phyloP scores from a whole-genome alignment of 2,888 invertebrate genomes.

The Sthenelais limicola region DNA sequence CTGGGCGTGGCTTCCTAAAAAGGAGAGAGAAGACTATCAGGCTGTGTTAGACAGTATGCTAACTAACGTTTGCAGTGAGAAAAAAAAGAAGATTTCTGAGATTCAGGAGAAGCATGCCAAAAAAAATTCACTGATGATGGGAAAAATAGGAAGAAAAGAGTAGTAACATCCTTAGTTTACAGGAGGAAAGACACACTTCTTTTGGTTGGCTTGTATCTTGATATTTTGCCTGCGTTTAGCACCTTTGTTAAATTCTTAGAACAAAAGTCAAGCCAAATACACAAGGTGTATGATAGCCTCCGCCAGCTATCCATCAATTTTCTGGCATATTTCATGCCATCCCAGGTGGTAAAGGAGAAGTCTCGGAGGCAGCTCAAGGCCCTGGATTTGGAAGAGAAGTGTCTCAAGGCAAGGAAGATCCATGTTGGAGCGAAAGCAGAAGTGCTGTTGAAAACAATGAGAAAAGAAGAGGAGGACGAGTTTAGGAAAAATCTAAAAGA shows the following conservation, averaged over 20 bases:
- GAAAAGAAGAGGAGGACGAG: background rate
- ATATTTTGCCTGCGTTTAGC: background rate
- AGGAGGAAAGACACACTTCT: background rate
- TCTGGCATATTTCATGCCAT: background rate
- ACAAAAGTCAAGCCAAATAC: background rate
- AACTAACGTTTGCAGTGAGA: background rate
- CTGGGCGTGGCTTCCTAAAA: background rate
- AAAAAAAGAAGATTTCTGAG: background rate
- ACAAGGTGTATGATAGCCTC: background rate
- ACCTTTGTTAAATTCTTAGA: background rate
- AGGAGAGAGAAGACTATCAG: background rate
- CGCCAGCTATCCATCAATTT: background rate
- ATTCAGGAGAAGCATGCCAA: background rate
- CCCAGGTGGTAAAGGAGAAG: background rate
- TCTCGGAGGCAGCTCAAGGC: background rate
- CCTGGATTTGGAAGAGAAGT: background rate
- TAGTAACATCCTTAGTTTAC: background rate
- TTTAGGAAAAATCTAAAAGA: background rate
- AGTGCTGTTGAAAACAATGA: background rate
- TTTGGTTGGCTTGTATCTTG: background rate
- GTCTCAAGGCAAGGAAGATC: background rate
- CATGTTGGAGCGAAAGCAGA: background rate
- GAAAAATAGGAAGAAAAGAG: conserved; percentile 8
- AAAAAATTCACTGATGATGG: background rate
- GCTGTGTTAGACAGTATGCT: background rate